phyloP scores from a whole-genome alignment of 2,113 vertebrate species.

The Grammomys dolichurus region DNA sequence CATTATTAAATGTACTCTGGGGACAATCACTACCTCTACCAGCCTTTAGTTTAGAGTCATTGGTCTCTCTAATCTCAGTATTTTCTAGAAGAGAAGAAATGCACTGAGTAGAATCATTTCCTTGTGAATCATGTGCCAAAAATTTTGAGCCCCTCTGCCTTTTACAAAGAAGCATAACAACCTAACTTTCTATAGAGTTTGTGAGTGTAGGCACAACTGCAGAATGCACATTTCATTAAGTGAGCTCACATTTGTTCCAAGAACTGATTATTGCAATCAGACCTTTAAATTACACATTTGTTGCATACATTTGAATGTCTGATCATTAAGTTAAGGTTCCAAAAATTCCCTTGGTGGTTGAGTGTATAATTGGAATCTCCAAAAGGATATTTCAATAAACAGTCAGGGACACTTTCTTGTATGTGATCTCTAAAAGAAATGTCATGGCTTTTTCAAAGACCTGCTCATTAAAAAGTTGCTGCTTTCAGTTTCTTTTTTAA shows the following conservation, averaged over 20 bases:
- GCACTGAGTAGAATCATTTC: background rate
- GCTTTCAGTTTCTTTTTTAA: slow-evolving; percentile 51
- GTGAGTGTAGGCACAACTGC: slow-evolving; percentile 6
- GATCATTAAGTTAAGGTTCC: slow-evolving; percentile 82
- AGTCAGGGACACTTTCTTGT: slow-evolving; percentile 65
- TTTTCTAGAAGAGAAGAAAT: slow-evolving; percentile 48
- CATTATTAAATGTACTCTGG: background rate
- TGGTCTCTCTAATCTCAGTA: background rate
- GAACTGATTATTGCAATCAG: slow-evolving; percentile 84
- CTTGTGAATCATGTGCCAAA: background rate
- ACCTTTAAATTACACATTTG: slow-evolving; percentile 81
- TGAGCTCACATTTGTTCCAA: slow-evolving; percentile 70
- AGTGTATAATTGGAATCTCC: slow-evolving; percentile 78
- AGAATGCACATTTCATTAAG: slow-evolving; percentile 72
- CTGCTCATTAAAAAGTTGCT: slow-evolving; percentile 77
- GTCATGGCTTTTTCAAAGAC: slow-evolving; percentile 68
- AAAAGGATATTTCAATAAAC: slow-evolving; percentile 81
- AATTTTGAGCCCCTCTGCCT: slow-evolving; percentile 18
- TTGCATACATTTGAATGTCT: slow-evolving; percentile 84
- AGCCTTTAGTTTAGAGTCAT: slow-evolving; percentile 16
- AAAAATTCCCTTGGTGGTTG: slow-evolving; percentile 76
- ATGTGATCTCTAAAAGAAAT: slow-evolving; percentile 74
- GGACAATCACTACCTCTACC: background rate
- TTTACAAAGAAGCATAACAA: slow-evolving; percentile 44
- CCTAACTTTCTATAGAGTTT: slow-evolving; percentile 24